A percentile compares a stretch with the other conserved stretches of the same genome.
Conservation (phyloP, 2,888 invertebrate species). For the Leucophenga montana region DNA sequence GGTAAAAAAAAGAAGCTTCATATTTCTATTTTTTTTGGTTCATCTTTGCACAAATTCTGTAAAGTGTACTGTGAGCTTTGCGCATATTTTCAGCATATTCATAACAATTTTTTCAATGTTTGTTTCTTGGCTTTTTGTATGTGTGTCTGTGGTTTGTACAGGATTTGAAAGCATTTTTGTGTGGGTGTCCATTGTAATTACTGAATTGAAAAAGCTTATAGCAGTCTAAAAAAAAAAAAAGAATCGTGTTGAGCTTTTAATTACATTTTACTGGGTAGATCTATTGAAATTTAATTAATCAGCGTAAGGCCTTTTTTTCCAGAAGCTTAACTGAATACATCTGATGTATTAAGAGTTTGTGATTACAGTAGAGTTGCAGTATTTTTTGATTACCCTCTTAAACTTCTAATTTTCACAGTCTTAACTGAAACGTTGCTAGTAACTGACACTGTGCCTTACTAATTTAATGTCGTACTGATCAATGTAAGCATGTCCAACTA, state of each 20-base stretch:
- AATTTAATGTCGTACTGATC: no score
- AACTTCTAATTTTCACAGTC: no score
- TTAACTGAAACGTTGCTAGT: no score
- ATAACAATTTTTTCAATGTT: neutral
- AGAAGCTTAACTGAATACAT: no score
- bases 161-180: neutral
- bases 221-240: neutral
- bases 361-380: no score
- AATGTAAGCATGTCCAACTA: no score
- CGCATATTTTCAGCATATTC: conserved; percentile 12
- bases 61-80: conserved; percentile 7
- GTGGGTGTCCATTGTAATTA: no score
- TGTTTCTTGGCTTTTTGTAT: neutral
- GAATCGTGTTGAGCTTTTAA: conserved; percentile 13
- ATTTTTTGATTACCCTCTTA: no score
- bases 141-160: neutral
- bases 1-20: neutral
- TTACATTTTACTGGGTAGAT: neutral
- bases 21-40: no score
- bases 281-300: neutral
- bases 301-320: neutral
- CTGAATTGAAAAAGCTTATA: no score
- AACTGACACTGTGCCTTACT: no score
- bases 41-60: neutral
- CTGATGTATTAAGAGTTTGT: no score